Percentiles rank a stretch among this genome's conserved stretches.
Evolutionary conservation across 2,113 vertebrate genomes (phyloP).

Genomic region (Lanius ludovicianus): DNA sequence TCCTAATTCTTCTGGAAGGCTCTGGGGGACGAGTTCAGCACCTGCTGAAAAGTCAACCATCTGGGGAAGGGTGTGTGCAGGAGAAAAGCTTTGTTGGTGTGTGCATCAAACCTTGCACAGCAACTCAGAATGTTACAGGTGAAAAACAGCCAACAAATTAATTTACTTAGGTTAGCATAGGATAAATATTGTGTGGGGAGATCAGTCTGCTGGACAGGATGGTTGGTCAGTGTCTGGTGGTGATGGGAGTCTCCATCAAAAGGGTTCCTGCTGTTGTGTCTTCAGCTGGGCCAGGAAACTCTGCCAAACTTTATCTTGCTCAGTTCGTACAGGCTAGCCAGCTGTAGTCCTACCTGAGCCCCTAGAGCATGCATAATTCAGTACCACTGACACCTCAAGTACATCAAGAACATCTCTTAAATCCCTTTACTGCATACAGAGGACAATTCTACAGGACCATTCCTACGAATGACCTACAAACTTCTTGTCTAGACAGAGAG

Average conservation of each 20-base stretch:
- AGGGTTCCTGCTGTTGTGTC: background rate
- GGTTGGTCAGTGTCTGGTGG: background rate
- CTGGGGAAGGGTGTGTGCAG: too few species aligned
- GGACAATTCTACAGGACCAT: background rate
- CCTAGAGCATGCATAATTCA: background rate
- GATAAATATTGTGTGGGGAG: background rate
- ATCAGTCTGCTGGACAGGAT: background rate
- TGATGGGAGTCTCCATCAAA: background rate
- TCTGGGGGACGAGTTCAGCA: background rate
- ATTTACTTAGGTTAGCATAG: background rate
- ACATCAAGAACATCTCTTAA: background rate
- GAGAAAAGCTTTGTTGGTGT: background rate
- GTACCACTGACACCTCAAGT: background rate
- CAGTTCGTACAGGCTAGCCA: background rate
- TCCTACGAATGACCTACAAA: background rate
- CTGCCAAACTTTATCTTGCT: background rate
- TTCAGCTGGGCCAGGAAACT: background rate
- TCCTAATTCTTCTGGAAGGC: background rate
- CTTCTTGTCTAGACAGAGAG: background rate
- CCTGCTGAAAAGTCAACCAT: background rate
- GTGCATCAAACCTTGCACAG: background rate
- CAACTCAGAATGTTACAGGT: background rate
- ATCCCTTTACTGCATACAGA: background rate
- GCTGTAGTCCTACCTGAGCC: background rate
- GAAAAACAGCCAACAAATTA: background rate